A percentile compares a stretch with the other conserved stretches of the same genome.
Conservation (phyloP, 2,113 vertebrate genomes). For the Bos indicus region DNA sequence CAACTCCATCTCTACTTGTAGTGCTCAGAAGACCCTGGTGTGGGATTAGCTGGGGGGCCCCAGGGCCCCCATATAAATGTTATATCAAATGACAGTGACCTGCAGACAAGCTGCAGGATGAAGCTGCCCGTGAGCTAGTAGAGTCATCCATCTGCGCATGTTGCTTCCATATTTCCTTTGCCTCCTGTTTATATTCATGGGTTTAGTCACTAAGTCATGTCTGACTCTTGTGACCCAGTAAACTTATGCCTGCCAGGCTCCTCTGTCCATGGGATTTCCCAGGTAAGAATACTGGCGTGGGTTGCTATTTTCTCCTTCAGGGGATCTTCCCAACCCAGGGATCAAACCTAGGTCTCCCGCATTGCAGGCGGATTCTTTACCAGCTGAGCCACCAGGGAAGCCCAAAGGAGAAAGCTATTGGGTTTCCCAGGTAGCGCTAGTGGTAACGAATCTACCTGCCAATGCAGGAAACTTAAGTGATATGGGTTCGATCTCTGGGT, state of each 20-base stretch:
- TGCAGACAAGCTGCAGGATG: not conserved
- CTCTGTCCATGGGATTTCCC: not conserved
- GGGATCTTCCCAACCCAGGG: not conserved
- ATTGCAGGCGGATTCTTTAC: not conserved
- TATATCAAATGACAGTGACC: not conserved
- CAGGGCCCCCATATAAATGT: not conserved
- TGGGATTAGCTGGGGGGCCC: not conserved
- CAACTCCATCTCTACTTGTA: not conserved
- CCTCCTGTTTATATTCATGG: not conserved
- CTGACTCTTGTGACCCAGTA: not conserved
- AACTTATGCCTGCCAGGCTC: not conserved
- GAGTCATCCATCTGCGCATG: fast-evolving
- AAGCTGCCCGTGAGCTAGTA: fast-evolving
- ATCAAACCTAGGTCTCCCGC: not conserved
- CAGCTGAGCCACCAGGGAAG: not conserved
- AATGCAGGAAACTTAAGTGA: not conserved
- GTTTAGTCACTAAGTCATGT: not conserved
- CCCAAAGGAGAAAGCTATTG: not conserved
- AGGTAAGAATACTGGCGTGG: not conserved
- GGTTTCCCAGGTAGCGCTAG: not conserved
- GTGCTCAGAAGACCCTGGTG: not conserved
- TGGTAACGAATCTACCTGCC: not conserved
- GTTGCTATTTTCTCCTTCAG: not conserved
- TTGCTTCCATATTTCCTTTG: not conserved
- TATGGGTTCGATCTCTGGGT: not conserved